A percentile compares a stretch with the other conserved stretches of the same genome.
phyloP scores from a whole-genome alignment of 2,113 vertebrate genomes.

The Gymnorhina tibicen region DNA sequence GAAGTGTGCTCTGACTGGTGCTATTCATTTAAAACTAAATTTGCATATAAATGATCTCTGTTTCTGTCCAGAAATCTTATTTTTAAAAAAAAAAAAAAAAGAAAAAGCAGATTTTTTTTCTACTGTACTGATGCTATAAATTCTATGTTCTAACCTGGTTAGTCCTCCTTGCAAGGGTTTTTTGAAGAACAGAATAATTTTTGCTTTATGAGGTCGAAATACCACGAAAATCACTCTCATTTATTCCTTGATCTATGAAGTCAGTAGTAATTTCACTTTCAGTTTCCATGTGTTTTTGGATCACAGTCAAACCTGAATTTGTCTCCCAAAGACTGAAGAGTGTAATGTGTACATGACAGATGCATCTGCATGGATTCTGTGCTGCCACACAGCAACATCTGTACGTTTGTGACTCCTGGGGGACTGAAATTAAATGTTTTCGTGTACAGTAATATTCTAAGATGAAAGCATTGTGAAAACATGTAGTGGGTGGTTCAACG shows the following conservation, averaged over 20 bases:
- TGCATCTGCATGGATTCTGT: neutral
- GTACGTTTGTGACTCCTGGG: neutral
- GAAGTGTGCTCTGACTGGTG: neutral
- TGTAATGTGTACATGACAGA: neutral
- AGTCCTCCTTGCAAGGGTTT: neutral
- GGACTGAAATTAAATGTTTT: neutral
- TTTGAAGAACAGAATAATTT: neutral
- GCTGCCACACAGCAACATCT: neutral
- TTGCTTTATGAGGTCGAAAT: neutral
- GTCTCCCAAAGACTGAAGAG: neutral
- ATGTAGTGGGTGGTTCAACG: neutral
- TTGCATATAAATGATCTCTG: neutral
- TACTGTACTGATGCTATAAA: neutral
- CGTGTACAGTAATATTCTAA: neutral
- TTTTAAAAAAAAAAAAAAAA: neutral
- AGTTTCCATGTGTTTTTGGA: neutral
- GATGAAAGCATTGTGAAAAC: neutral
- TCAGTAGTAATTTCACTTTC: conserved; percentile 12
- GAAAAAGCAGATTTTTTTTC: neutral
- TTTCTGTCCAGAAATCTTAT: neutral
- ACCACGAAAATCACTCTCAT: neutral
- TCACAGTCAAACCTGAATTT: neutral
- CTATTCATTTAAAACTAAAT: neutral
- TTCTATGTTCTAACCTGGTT: neutral
- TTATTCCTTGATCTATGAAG: neutral